These are phyloP conservation scores for Cladorhizidae sp. DNA, from an alignment of 37 sponge, comb jelly and placozoan genomes.

Conservation along the genomic window DNA sequence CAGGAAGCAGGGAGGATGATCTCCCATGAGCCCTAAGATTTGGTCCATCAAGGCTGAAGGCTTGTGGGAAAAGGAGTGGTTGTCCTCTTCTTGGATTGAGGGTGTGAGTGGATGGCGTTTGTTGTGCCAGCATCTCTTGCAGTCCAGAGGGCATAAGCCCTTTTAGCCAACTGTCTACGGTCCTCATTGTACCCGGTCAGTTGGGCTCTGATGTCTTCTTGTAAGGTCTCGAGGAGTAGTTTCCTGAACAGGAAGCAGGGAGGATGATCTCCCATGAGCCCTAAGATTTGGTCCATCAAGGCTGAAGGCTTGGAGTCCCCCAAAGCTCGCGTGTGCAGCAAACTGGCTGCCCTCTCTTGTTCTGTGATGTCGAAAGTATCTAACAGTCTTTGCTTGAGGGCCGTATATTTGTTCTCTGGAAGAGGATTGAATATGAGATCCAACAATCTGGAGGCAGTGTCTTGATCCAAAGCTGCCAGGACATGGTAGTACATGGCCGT, in stretches of 20 bases:
- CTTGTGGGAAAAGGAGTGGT: no score
- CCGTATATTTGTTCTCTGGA: no score
- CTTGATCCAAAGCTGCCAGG: constrained; percentile 7
- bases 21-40: not conserved
- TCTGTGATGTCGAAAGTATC: no score
- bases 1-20: not conserved
- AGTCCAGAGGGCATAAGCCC: not conserved
- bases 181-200: not conserved
- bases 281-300: not conserved
- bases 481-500: constrained; percentile 32
- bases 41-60: no score
- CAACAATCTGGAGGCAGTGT: constrained; percentile 28
- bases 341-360: no score
- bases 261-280: not conserved
- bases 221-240: not conserved
- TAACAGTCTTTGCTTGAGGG: no score
- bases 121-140: not conserved
- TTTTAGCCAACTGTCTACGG: no score
- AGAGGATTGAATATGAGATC: no score
- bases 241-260: no score
- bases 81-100: not conserved
- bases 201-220: not conserved
- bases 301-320: constrained; percentile 8
- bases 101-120: not conserved
- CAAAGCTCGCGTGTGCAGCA: not conserved